Conservation (phyloP, 1,140 invertebrate genomes). For the Plectrocnemia conspersa region DNA sequence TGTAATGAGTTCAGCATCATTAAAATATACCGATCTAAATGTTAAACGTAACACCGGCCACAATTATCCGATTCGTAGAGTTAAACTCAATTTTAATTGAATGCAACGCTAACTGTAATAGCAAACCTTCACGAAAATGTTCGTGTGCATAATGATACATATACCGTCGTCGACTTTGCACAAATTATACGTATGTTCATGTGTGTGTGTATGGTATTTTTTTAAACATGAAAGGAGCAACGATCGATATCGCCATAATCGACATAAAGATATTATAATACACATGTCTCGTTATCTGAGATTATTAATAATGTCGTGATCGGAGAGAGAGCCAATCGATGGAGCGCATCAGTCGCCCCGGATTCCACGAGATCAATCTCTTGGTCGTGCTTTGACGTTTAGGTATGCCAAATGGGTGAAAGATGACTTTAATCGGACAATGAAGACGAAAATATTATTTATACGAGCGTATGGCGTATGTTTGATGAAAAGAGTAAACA, state of each 20-base stretch:
- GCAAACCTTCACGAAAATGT: background rate
- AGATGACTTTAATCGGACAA: no score
- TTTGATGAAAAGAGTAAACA: no score
- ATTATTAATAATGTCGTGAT: slow-evolving; percentile 27
- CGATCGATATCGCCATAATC: slow-evolving; percentile 13
- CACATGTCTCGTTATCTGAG: slow-evolving; percentile 17
- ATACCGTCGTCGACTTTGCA: no score
- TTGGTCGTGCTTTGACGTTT: background rate
- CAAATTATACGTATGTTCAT: background rate
- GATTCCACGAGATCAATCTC: slow-evolving; percentile 8
- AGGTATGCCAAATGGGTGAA: no score
- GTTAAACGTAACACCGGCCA: no score
- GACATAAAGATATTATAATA: slow-evolving; percentile 11
- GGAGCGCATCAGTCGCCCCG: slow-evolving; percentile 13
- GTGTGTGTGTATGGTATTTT: background rate
- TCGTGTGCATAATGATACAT: no score
- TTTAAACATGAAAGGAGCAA: background rate
- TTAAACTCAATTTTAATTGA: background rate
- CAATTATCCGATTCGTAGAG: no score
- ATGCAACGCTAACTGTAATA: background rate
- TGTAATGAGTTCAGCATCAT: no score
- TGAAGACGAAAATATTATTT: no score
- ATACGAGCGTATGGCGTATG: no score
- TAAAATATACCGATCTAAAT: no score
- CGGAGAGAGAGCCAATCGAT: slow-evolving; percentile 12